Evolutionary conservation across 2,113 vertebrate species (phyloP), one percentile per base, ranked within the genome.

Genomic region (Muntiacus reevesi): DNA sequence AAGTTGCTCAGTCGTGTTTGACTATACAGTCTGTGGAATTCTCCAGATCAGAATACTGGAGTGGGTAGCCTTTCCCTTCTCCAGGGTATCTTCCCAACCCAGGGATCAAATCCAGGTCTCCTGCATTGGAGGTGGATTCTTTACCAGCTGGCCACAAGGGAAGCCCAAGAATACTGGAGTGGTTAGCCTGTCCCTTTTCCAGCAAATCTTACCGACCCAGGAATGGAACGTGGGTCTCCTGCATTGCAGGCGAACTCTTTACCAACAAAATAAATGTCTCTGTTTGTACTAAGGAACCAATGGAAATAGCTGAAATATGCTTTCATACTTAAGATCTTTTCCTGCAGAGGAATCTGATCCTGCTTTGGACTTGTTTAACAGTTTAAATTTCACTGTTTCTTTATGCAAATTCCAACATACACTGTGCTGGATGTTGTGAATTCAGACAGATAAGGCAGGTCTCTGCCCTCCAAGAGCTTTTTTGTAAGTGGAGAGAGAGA

Each of bases 251-350:
- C 1, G n/a, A n/a, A 40, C n/a, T 71, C 67, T 71, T 71, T 93
- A 60, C 40, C 21, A 85, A 88, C n/a, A 23, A 12, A 71, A 43
- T 88, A 89, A 83, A 28, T 87, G 9, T 64, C 45, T 71, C 52
- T 64, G 94, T 13, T 81, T 81, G 10, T 76, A 62, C 36, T 90
- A 87, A 94, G 47, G 50, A 91, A n/a, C 55, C 40, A 71, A 13
- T 96, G n/a, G 40, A 95, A 83, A 85, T 85, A 79, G 23, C 86
- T 92, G 67, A 89, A 94, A 33, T 93, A 89, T 25, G 55, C 90
- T 95, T 94, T 82, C 10, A 15, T 92, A n/a, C 57, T 92, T 87
- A 33, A 91, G 52, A 40, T 71, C 25, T 89, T 89, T 97, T 95
- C 67, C 67, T 93, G 11, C 27, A 64, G 81, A 74, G 19, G 9